phyloP scores from a whole-genome alignment of 2,888 invertebrate species.

The Drosophila dives region DNA sequence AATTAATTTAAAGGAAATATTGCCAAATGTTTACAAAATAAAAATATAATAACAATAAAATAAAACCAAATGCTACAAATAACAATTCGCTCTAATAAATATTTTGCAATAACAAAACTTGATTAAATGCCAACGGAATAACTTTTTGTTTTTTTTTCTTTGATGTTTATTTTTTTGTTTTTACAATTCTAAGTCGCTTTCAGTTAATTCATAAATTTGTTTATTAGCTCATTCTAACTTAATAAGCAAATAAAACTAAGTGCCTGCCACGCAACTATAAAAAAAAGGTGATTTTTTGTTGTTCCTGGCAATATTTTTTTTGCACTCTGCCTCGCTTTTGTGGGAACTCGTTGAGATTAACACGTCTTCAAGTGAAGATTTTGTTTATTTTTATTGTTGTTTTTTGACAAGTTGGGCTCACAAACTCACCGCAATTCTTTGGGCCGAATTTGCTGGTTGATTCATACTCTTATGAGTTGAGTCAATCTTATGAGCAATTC shows the following conservation, averaged over 20 bases:
- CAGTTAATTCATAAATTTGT: constrained; percentile 42
- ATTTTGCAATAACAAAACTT: constrained; percentile 27
- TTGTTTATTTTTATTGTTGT: constrained; percentile 1
- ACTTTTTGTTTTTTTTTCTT: constrained; percentile 5
- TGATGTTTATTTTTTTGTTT: too few species aligned
- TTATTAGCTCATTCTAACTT: constrained; percentile 49
- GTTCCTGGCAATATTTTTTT: background rate
- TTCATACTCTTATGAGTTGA: constrained; percentile 17
- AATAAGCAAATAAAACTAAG: constrained; percentile 43
- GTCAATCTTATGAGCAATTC: constrained; percentile 20
- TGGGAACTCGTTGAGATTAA: constrained; percentile 30
- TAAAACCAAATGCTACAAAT: constrained; percentile 11
- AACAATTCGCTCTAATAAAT: constrained; percentile 23
- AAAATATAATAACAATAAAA: background rate
- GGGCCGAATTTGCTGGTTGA: background rate
- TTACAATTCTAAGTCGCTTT: constrained; percentile 28
- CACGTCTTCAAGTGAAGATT: constrained; percentile 12
- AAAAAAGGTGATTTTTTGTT: constrained; percentile 21
- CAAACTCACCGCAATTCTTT: constrained; percentile 8
- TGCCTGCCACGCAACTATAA: constrained; percentile 7
- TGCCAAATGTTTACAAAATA: constrained; percentile 39
- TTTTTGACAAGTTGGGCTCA: constrained; percentile 7
- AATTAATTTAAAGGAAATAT: constrained; percentile 66
- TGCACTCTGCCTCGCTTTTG: background rate
- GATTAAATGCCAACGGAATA: constrained; percentile 24